Evolutionary conservation across 2,888 invertebrate species (phyloP).

Genomic region (Phaedon cochleariae): DNA sequence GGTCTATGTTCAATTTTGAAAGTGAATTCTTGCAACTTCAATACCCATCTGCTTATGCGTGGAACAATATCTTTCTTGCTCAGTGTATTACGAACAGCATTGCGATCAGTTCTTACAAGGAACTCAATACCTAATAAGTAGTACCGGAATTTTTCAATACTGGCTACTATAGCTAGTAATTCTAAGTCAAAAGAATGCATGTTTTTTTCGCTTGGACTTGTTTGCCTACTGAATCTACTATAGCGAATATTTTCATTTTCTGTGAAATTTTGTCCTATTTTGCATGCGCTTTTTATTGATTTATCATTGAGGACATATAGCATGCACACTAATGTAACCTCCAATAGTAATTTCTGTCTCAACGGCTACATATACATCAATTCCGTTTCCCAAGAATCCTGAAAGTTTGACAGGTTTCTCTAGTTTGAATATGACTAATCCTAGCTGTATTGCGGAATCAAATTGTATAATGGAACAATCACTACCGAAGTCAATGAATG

Average conservation of each 20-base stretch:
- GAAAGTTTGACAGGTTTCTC: background rate
- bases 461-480: background rate
- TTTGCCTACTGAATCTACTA: conserved; percentile 19
- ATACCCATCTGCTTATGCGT: conserved; percentile 26
- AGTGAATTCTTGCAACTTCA: conserved; percentile 19
- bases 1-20: conserved; percentile 19
- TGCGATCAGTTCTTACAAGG: conserved; percentile 12
- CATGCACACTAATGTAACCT: background rate
- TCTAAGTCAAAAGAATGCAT: conserved; percentile 39
- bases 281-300: background rate
- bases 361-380: background rate
- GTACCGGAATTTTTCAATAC: conserved; percentile 3
- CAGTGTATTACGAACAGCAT: conserved; percentile 7
- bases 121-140: conserved; percentile 13
- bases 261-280: background rate
- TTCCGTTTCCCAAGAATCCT: background rate
- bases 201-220: conserved; percentile 22
- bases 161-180: conserved; percentile 14
- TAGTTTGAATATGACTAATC: background rate
- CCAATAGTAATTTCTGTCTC: background rate
- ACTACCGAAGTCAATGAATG: background rate
- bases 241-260: background rate
- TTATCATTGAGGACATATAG: background rate
- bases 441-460: background rate
- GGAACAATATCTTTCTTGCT: conserved; percentile 7